Base-by-base conservation (phyloP, 53 echinoderm and acorn worm species). In the Hippasteria phrygiana region DNA sequence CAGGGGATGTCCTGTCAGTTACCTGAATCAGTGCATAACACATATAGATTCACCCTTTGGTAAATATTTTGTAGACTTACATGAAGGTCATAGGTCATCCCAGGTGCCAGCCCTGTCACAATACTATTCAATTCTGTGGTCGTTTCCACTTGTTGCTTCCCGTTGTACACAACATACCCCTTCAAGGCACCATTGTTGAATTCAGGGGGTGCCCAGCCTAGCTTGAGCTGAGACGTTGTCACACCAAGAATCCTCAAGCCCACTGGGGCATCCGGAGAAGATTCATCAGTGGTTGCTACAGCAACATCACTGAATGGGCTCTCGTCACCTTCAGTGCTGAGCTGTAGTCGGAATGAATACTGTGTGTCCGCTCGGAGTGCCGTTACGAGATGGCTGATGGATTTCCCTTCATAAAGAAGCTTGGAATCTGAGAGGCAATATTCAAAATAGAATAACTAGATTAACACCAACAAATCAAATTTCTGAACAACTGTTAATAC, bases 311-410 rank as follows among this genome's bases (percentile, higher is more conserved):
- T 96, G 29, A 89, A 55, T 8, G 95, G 99, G 87, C 99, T 96
- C 47, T 94, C 94, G 73, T 98, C 99, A 0, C 95, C 91, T 39
- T 98, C 99, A 14, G 99, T 98, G 53, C 72, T 90, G n/a, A 94
- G 47, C 46, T 92, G 93, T 1, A 98, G 88, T 56, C 87, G 78
- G 85, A 98, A 96, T 54, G 74, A 28, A 64, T 95, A 94, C 75
- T 75, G 83, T 42, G 83, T 90, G 73, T 94, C 91, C 2, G 99
- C 89, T 34, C 83, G 89, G n/a, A 98, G 92, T 31, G 75, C 77
- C n/a, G 94, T 89, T 24, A 93, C 93, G 12, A 82, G 48, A 74
- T 91, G 94, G 50, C 69, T 79, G 45, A 72, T 65, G 20, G 91
- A 90, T 20, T 75, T 62, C 4, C 99, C 99, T 56, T 93, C 78